Evolutionary conservation across 2,113 vertebrate species (phyloP).

Genomic region (Addax nasomaculatus): DNA sequence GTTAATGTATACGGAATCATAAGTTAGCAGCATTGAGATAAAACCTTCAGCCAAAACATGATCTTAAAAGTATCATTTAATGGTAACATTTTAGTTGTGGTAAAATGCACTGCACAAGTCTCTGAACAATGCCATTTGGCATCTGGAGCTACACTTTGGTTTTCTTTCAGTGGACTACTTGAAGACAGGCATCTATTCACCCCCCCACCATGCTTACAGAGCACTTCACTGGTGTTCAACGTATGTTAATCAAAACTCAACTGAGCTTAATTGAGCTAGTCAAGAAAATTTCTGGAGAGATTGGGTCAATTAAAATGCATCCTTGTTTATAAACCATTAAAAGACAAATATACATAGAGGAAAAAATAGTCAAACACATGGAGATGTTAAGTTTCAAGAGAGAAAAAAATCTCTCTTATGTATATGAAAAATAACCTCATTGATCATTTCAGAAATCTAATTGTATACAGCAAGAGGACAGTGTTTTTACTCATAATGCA

Average conservation of each 20-base stretch:
- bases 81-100: not conserved
- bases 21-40: not conserved
- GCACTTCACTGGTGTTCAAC: not conserved
- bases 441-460: not conserved
- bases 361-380: not conserved
- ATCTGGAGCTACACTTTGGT: not conserved
- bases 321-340: not conserved
- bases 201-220: not conserved
- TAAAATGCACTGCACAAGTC: not conserved
- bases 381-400: not conserved
- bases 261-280: not conserved
- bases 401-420: not conserved
- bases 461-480: not conserved
- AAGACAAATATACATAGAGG: not conserved
- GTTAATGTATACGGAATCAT: not conserved
- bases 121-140: not conserved
- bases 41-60: not conserved
- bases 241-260: not conserved
- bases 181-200: not conserved
- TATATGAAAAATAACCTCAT: not conserved
- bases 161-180: not conserved
- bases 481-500: not conserved
- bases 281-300: not conserved
- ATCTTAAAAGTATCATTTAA: not conserved
- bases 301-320: not conserved